These are phyloP conservation scores for Caenorhabditis angaria DNA, from an alignment of 2,888 invertebrate genomes.

Conservation along the genomic window DNA sequence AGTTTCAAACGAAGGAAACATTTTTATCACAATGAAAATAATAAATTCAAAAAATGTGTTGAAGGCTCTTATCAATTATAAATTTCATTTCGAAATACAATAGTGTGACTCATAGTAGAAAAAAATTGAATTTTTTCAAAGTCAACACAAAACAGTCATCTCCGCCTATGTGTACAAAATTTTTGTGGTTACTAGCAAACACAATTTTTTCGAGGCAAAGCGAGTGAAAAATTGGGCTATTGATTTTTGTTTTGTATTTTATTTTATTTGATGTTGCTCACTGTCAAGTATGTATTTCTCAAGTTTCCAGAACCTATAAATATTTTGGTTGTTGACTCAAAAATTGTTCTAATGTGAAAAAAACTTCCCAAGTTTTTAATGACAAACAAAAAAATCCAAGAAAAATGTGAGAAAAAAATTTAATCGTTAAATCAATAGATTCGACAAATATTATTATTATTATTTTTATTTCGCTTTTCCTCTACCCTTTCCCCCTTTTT, in stretches of 20 bases:
- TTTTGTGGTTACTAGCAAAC: not conserved
- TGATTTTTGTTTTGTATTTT: conserved; percentile 13
- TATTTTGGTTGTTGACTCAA: not conserved
- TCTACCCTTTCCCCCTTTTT: not conserved
- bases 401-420: not conserved
- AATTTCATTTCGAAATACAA: not conserved
- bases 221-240: conserved; percentile 15
- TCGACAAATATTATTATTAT: not conserved
- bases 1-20: no score
- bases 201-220: conserved; percentile 1
- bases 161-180: conserved; percentile 29
- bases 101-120: not conserved
- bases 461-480: conserved; percentile 1
- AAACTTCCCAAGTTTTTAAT: no score
- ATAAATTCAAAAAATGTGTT: not conserved
- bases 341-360: no score
- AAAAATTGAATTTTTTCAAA: not conserved
- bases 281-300: conserved; percentile 14
- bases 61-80: not conserved
- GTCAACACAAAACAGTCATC: conserved; percentile 3
- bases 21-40: not conserved
- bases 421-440: not conserved
- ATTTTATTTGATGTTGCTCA: conserved; percentile 7
- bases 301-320: not conserved
- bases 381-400: no score